Percentiles rank a stretch among this genome's conserved stretches.
Conservation (phyloP, 1,140 invertebrate species). For the Danaus melanippus region DNA sequence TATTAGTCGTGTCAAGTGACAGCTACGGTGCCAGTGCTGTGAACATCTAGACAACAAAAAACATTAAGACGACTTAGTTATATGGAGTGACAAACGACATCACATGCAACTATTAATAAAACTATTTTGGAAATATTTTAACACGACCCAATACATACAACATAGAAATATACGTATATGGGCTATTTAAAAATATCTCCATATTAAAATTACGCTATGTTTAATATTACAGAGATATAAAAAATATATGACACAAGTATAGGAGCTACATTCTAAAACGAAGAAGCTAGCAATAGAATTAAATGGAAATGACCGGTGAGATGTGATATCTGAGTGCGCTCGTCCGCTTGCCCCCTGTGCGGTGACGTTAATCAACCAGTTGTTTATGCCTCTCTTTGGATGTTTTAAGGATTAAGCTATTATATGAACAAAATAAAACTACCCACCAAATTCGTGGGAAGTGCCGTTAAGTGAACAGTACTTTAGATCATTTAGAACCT, state of each 20-base stretch:
- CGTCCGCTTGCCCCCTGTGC: constrained; percentile 25
- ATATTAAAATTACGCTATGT: constrained; percentile 12
- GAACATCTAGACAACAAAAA: constrained; percentile 27
- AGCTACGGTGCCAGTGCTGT: constrained; percentile 47
- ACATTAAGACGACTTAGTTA: constrained; percentile 24
- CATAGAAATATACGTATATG: not conserved
- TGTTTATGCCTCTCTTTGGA: constrained; percentile 23
- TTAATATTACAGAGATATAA: constrained; percentile 18
- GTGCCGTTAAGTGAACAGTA: constrained; percentile 5
- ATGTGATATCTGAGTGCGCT: constrained; percentile 17
- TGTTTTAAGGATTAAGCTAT: too few relatives aligned
- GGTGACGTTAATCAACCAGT: constrained; percentile 18
- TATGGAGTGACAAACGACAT: constrained; percentile 34
- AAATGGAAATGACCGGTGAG: constrained; percentile 7
- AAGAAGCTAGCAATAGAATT: constrained; percentile 22
- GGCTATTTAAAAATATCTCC: constrained; percentile 30
- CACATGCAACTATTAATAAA: constrained; percentile 34
- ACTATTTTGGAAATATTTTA: constrained; percentile 29
- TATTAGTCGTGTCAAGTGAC: constrained; percentile 51
- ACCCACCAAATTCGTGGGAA: too few relatives aligned
- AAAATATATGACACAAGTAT: constrained; percentile 8
- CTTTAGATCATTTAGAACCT: not conserved
- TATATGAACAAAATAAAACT: not conserved
- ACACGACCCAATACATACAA: constrained; percentile 13
- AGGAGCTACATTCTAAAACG: constrained; percentile 16